Conservation (phyloP, 2,888 invertebrate species). For the Andrena hattorfiana region DNA sequence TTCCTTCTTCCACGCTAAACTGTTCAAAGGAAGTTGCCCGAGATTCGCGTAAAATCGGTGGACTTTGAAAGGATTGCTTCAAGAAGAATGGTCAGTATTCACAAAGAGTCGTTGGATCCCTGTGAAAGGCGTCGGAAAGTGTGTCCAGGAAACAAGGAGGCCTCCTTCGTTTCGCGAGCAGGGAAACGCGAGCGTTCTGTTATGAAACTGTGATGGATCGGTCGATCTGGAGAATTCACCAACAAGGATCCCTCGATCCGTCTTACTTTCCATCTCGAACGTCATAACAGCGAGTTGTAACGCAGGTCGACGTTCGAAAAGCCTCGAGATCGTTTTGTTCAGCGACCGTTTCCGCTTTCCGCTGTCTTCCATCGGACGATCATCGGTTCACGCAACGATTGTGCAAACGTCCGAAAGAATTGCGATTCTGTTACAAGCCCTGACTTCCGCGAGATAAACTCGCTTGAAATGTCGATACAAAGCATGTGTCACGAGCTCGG, state of each 20-base stretch:
- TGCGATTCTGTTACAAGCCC: neutral
- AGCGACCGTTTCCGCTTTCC: constrained; percentile 15
- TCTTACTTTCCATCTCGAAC: constrained; percentile 70
- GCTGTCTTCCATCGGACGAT: neutral
- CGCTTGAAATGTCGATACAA: too few relatives aligned
- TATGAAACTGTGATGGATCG: constrained; percentile 63
- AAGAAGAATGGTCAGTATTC: neutral
- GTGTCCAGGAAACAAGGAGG: constrained; percentile 31
- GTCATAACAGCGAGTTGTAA: constrained; percentile 73
- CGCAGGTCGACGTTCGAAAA: constrained; percentile 2
- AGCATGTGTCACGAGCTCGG: neutral
- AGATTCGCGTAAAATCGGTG: constrained; percentile 12
- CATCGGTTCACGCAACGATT: neutral
- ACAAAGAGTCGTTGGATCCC: neutral
- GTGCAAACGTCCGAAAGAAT: neutral
- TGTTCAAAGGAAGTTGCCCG: neutral
- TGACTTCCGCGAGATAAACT: neutral
- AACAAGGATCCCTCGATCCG: constrained; percentile 63
- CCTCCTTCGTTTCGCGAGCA: constrained; percentile 3
- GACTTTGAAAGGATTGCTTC: constrained; percentile 17
- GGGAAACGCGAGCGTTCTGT: constrained; percentile 42
- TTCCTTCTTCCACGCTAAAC: neutral
- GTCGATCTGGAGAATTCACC: constrained; percentile 34
- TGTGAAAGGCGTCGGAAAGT: constrained; percentile 1
- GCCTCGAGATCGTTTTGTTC: constrained; percentile 4